Evolutionary conservation across 2,888 invertebrate species (phyloP).

Genomic region (Malthinus seriepunctatus): DNA sequence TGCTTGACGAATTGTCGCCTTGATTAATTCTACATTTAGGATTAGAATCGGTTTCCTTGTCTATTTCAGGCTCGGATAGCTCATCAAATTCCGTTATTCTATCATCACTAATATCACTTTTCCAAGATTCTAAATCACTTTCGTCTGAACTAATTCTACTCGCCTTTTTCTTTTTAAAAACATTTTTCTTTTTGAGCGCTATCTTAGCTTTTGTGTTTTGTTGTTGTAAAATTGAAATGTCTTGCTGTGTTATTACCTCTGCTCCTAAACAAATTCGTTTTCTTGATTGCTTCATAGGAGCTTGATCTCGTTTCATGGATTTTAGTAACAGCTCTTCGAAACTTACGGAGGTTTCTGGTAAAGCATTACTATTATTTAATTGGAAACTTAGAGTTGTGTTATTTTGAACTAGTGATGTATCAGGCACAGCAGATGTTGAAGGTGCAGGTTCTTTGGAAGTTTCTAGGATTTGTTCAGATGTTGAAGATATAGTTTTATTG

Average conservation of each 20-base stretch:
- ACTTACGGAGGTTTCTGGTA: slow-evolving; percentile 14
- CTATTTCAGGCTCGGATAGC: slow-evolving; percentile 18
- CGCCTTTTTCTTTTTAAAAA: slow-evolving; percentile 14
- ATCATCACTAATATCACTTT: slow-evolving; percentile 17
- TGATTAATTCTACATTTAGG: slow-evolving; percentile 2
- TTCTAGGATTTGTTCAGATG: too few species aligned
- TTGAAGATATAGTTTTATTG: slow-evolving; percentile 15
- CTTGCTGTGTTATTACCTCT: slow-evolving; percentile 17
- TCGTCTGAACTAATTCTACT: slow-evolving; percentile 21
- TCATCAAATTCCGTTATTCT: slow-evolving; percentile 21
- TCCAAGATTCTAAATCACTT: slow-evolving; percentile 22
- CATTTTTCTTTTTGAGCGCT: slow-evolving; percentile 14
- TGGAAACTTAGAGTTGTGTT: not conserved
- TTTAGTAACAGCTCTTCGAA: slow-evolving; percentile 23
- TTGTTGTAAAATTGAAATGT: slow-evolving; percentile 14
- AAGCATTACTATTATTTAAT: slow-evolving; percentile 2
- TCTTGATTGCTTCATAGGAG: slow-evolving; percentile 20
- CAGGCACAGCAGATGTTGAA: not conserved
- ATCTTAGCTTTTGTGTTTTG: slow-evolving; percentile 14
- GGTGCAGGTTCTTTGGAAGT: too few species aligned
- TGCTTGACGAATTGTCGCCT: slow-evolving; percentile 12
- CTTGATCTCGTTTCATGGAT: slow-evolving; percentile 22
- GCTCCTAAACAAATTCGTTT: slow-evolving; percentile 21
- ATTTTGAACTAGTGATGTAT: not conserved
- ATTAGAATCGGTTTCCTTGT: not conserved